Base-by-base conservation (phyloP, 2,113 vertebrate species). In the Ciconia stormi region DNA sequence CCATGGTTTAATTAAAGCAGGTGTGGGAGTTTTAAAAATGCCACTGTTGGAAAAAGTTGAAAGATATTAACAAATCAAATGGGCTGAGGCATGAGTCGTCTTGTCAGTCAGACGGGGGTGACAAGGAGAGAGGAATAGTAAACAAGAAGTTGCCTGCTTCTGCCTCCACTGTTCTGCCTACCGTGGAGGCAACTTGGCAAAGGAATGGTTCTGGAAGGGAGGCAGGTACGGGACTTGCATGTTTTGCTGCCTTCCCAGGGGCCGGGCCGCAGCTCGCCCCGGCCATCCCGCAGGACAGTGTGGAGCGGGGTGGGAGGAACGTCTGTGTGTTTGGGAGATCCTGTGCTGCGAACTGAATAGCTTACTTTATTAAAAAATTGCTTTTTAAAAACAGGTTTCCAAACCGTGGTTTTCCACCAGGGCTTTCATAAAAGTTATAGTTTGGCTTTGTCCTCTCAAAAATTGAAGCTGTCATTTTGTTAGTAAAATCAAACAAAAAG, bases 1-100 rank as follows among this genome's bases (percentile, higher is more conserved):
- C 72, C 46, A 32, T 18, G 84, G 32, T 74, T 97, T 96, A 91
- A 95, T 97, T 97, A 96, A 71, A 95, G 90, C 73, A 95, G 89
- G 90, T 96, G 93, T 96, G 82, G 94, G 97, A 97, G 97, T 94
- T 72, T 95, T 89, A 93, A 96, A 94, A 93, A 70, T 94, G 90
- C 38, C 62, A 69, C 72, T 72, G 47, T 34, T 95, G 70, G 89
- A 92, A 63, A 69, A 88, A 94, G 87, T 94, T 90, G 95, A 77
- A 80, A 36, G 85, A 61, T 73, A 95, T 90, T 96, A 96, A 97
- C 87, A 97, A 94, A 95, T 89, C 79, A 92, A 94, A 96, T 94
- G 70, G 95, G 89, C 81, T 89, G 89, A 89, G 91, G 90, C 77
- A 72, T 79, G 94, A 89, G 88, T 61, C 3, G 58, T 55, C 90